Evolutionary conservation across 1,140 invertebrate species (phyloP), one percentile per base, ranked within the genome.

Genomic region (Hypothenemus hampei): DNA sequence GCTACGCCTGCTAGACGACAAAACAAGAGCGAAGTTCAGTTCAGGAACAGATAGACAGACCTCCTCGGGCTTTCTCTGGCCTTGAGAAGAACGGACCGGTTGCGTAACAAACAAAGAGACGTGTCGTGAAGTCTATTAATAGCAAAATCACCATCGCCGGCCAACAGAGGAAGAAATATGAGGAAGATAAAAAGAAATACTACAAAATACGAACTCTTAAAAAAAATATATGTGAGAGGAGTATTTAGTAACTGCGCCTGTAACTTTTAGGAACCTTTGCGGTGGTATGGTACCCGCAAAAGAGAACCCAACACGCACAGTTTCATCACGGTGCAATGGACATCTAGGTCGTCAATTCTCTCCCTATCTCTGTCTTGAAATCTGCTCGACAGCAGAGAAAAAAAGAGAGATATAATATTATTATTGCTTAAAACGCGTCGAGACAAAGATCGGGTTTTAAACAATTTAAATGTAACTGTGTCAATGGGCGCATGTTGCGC

Each of bases 41-140:
- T 43, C 26, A 52, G 31, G 46, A 41, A 35, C 52, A 24, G 22
- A 47, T 47, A 43, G 24, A 45, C n/a, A n/a, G n/a, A n/a, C n/a
- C n/a, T n/a, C n/a, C n/a, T n/a, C n/a, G n/a, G n/a, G n/a, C 56
- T 58, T 58, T 58, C 56, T 50, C 56, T 58, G 56, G 41, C 56
- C 56, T 58, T 58, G 56, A 51, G n/a, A n/a, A n/a, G n/a, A 51
- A 18, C 39, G 20, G 16, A 18, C 24, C 26, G 18, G 40, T 58
- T 58, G 48, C 56, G 48, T 58, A 58, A 58, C 56, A 46, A 36
- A 57, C 50, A 35, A 23, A 53, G 50, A 58, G 56, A 52, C 50
- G n/a, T 23, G 50, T 44, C 29, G 41, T 54, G 22, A 31, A 26
- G 23, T 41, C 47, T 57, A 57, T 50, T 50, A 57, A 57, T 51